phyloP scores from a whole-genome alignment of 2,113 vertebrate genomes.

The Gallinago undulata region DNA sequence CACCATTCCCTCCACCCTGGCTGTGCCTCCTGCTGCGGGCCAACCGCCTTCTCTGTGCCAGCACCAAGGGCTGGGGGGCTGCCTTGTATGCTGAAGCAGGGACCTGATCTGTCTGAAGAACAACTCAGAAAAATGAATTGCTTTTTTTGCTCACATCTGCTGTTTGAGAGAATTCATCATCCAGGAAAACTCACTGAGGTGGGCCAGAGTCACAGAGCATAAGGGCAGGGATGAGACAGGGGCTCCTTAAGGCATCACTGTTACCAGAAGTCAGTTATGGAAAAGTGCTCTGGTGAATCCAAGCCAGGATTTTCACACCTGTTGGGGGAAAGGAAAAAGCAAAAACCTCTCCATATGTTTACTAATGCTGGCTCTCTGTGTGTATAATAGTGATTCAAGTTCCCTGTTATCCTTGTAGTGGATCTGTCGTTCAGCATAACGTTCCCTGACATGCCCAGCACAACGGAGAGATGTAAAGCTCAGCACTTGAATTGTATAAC shows the following conservation, averaged over 20 bases:
- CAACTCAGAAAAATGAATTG: background rate
- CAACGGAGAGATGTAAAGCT: background rate
- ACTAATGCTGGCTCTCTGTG: background rate
- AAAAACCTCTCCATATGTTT: background rate
- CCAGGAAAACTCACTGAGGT: background rate
- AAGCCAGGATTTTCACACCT: background rate
- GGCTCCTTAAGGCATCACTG: background rate
- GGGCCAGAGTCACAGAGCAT: background rate
- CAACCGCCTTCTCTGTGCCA: background rate
- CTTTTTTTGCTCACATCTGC: background rate
- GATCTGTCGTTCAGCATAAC: background rate
- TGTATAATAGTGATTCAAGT: background rate
- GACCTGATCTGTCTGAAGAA: background rate
- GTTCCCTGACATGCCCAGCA: background rate
- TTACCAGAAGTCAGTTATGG: background rate
- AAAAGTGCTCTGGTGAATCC: background rate
- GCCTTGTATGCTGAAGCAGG: background rate
- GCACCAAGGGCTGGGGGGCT: background rate
- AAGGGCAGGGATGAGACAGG: background rate
- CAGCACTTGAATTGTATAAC: background rate
- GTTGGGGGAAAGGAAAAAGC: background rate
- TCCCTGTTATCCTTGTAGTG: background rate
- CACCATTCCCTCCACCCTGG: background rate
- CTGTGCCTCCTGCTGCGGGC: background rate
- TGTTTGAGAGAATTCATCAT: background rate